Evolutionary conservation across 2,797 vertebrate species (phyloP).

Genomic region (Anas georgica): DNA sequence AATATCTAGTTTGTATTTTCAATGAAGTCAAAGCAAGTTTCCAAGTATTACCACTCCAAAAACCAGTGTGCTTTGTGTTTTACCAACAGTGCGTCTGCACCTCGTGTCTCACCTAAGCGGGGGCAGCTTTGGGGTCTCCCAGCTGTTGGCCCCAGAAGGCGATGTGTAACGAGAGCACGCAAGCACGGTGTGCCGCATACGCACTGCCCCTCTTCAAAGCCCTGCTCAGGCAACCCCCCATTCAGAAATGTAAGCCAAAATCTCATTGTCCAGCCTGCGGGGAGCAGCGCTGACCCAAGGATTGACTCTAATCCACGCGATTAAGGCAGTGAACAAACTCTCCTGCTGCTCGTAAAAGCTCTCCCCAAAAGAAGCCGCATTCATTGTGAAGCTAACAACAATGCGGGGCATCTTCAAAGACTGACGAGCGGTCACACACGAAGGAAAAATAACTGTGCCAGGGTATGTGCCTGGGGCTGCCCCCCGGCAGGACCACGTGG

Average conservation of each 20-base stretch:
- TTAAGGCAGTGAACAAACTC: slow-evolving; percentile 7
- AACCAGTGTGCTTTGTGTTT: background rate
- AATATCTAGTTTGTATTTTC: background rate
- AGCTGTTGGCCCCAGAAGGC: background rate
- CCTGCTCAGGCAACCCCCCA: accelerated
- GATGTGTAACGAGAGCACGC: accelerated
- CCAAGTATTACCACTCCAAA: background rate
- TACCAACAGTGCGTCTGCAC: background rate
- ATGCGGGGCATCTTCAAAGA: background rate
- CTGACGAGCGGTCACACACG: background rate
- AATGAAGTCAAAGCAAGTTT: background rate
- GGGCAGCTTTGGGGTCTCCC: background rate
- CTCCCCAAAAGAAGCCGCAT: background rate
- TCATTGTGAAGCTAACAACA: background rate
- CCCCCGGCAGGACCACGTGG: accelerated
- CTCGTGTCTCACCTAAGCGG: no score
- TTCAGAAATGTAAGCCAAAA: background rate
- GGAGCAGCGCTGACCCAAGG: background rate
- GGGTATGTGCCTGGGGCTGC: background rate
- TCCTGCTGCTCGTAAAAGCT: background rate
- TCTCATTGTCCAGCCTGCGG: background rate
- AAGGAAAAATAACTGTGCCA: background rate
- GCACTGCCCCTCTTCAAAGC: accelerated
- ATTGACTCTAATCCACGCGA: background rate
- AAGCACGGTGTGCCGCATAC: accelerated